Conservation (phyloP, 1,140 invertebrate genomes). For the Leptonema lineaticorne region DNA sequence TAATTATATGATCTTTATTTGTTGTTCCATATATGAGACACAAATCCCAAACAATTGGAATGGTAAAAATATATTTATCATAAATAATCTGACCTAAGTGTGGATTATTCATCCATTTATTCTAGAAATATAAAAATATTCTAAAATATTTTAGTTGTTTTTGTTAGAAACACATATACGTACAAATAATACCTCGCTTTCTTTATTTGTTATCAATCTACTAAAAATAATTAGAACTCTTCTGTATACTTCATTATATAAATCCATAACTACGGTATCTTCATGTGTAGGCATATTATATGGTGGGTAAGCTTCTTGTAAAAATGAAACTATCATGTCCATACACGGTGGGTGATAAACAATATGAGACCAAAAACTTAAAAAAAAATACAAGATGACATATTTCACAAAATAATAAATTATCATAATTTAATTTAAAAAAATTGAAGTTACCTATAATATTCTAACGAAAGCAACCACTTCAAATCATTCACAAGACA, state of each 20-base stretch:
- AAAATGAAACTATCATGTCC: slow-evolving; percentile 67
- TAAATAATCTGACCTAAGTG: slow-evolving; percentile 73
- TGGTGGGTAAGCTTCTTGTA: slow-evolving; percentile 71
- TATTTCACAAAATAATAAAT: not conserved
- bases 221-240: slow-evolving; percentile 69
- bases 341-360: slow-evolving; percentile 68
- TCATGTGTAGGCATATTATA: slow-evolving; percentile 60
- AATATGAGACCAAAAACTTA: slow-evolving; percentile 81
- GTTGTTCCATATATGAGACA: slow-evolving; percentile 71
- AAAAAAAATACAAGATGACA: slow-evolving; percentile 39
- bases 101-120: slow-evolving; percentile 63
- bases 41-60: slow-evolving; percentile 78
- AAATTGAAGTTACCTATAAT: slow-evolving; percentile 46
- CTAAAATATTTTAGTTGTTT: not conserved
- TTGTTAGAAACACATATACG: not conserved
- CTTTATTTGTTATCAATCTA: slow-evolving; percentile 72
- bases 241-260: slow-evolving; percentile 61
- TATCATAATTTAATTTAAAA: not conserved
- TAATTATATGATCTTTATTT: slow-evolving; percentile 62
- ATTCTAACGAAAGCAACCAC: slow-evolving; percentile 49
- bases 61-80: slow-evolving; percentile 77
- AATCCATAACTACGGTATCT: slow-evolving; percentile 39
- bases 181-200: slow-evolving; percentile 57
- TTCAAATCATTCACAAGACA: slow-evolving; percentile 50
- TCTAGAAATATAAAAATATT: slow-evolving; percentile 46